Conservation (phyloP, 1,140 invertebrate species). For the Drosophila mauritiana region DNA sequence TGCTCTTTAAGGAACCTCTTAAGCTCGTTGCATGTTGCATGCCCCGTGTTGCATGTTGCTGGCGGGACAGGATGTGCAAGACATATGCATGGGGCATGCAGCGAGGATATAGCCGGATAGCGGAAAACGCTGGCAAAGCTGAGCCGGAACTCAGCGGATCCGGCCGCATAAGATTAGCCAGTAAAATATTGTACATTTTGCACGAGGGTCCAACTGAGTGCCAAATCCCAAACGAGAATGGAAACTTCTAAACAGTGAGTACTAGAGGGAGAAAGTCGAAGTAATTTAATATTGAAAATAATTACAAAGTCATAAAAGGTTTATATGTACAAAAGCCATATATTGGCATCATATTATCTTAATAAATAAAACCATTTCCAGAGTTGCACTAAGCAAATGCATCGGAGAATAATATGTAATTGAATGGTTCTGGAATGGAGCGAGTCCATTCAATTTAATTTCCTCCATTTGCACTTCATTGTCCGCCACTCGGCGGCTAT, state of each 20-base stretch:
- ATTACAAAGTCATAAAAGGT: too few relatives aligned
- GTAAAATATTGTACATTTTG: slow-evolving; percentile 69
- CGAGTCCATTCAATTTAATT: slow-evolving; percentile 19
- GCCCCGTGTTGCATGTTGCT: slow-evolving; percentile 18
- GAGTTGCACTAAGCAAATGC: background rate
- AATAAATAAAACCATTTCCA: too few relatives aligned
- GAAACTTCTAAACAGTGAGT: slow-evolving; percentile 38
- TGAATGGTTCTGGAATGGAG: background rate
- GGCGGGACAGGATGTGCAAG: slow-evolving; percentile 47
- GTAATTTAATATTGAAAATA: background rate
- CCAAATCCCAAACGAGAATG: slow-evolving; percentile 37
- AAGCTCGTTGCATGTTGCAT: slow-evolving; percentile 26
- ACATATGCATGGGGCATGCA: slow-evolving; percentile 65
- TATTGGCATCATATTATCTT: too few relatives aligned
- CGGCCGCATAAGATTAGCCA: slow-evolving; percentile 72
- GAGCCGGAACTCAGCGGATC: slow-evolving; percentile 66
- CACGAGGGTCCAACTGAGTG: slow-evolving; percentile 50
- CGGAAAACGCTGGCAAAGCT: slow-evolving; percentile 73
- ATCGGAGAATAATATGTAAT: background rate
- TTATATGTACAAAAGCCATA: too few relatives aligned
- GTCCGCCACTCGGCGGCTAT: slow-evolving; percentile 17
- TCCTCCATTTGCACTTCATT: slow-evolving; percentile 9
- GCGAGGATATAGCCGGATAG: slow-evolving; percentile 31
- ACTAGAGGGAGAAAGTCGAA: background rate
- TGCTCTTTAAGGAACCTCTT: slow-evolving; percentile 9